Base-by-base conservation (phyloP, 2,797 vertebrate genomes). In the Sebastes cheni region DNA sequence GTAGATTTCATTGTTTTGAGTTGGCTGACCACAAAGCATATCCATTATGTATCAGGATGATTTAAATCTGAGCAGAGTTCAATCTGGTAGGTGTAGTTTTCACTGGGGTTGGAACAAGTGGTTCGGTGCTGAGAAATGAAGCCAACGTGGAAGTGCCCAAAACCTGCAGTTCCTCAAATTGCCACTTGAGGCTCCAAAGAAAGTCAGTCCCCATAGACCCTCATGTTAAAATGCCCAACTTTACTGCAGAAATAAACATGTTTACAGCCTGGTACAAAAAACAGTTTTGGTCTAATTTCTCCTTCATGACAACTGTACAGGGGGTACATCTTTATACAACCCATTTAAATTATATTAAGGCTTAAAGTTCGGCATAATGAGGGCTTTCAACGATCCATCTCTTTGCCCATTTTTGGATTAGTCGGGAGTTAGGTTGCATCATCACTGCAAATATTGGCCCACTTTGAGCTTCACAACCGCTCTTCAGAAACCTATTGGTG, bases 1-100 rank as follows among this genome's bases (percentile, higher is more conserved):
- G 69, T 9, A 66, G 67, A 73, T 72, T 78, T 79, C 75, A 86
- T 73, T 69, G 67, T 85, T 90, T 76, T 59, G 59, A 61, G n/a
- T 36, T 67, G 52, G 75, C 56, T 74, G 71, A 67, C 62, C 46
- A 59, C 59, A 58, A 27, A 30, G 11, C 67, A 65, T 71, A 27
- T 70, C 67, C n/a, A 6, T 68, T 80, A 68, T 60, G n/a, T 55
- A 50, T 76, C 66, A 22, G 36, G 30, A 72, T 65, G 73, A 83
- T 34, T 72, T 14, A 30, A 55, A 58, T 14, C 64, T 78, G 36
- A 52, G 18, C 8, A 4, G 23, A 55, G 56, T 75, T 66, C 30
- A 74, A 32, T 65, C 12, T 30, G 23, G 61, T 39, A 12, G 29
- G 25, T 83, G 46, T 42, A 4, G 56, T 65, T 83, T 75, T 66